These are phyloP conservation scores for Anguilla megastoma DNA, from an alignment of 2,797 vertebrate genomes.

Conservation along the genomic window DNA sequence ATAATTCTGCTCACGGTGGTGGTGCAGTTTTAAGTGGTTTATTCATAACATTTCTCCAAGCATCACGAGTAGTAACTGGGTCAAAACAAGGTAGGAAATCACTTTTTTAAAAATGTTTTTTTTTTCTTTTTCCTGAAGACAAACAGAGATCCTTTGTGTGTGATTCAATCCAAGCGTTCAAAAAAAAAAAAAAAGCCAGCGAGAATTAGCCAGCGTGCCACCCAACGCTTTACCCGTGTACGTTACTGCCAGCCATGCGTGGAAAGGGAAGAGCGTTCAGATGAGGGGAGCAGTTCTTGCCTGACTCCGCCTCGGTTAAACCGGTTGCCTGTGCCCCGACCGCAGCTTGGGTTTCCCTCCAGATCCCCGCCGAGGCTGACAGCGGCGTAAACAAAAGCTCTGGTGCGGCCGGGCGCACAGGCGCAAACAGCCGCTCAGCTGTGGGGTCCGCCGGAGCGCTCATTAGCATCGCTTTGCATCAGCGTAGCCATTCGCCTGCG, in stretches of 20 bases:
- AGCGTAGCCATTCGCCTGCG: neutral
- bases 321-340: neutral
- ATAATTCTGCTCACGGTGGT: neutral
- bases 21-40: neutral
- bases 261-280: neutral
- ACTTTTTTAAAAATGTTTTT: neutral
- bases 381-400: conserved; percentile 5
- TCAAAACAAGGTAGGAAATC: neutral
- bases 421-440: neutral
- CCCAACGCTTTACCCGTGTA: neutral
- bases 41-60: neutral
- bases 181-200: neutral
- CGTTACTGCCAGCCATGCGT: neutral
- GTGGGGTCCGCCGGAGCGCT: neutral
- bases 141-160: neutral
- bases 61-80: neutral
- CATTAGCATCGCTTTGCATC: conserved; percentile 18
- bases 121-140: neutral
- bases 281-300: neutral
- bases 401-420: neutral
- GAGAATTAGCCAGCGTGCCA: neutral
- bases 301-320: neutral
- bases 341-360: neutral
- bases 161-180: neutral
- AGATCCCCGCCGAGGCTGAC: neutral